A percentile compares a stretch with the other conserved stretches of the same genome.
Conservation (phyloP, 2,888 invertebrate genomes). For the Automeris io region DNA sequence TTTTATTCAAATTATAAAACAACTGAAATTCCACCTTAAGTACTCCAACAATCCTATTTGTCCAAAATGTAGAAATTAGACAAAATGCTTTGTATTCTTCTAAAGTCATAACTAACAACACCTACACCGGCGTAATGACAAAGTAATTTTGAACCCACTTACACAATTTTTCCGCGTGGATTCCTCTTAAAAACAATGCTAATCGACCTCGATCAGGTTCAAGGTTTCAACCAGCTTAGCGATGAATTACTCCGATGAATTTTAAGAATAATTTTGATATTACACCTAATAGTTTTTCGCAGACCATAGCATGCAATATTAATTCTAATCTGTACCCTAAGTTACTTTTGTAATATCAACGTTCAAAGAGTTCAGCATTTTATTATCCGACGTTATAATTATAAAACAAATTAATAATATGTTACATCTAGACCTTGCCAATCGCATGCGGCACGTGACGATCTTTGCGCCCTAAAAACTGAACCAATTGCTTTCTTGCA, state of each 20-base stretch:
- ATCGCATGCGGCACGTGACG: conserved; percentile 25
- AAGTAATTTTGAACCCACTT: conserved; percentile 13
- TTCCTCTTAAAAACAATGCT: conserved; percentile 8
- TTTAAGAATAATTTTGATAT: too few species aligned
- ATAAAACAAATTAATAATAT: conserved; percentile 9
- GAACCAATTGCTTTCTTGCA: conserved; percentile 28
- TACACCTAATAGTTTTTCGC: too few species aligned
- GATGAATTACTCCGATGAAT: too few species aligned
- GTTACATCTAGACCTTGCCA: background rate
- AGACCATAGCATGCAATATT: too few species aligned
- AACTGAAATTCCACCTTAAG: too few species aligned
- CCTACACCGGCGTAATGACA: conserved; percentile 10
- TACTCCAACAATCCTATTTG: too few species aligned
- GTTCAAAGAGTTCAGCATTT: background rate
- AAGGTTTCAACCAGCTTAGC: conserved; percentile 10
- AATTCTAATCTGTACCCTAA: too few species aligned
- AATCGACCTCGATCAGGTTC: conserved; percentile 14
- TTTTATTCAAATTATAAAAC: too few species aligned
- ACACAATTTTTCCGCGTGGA: conserved; percentile 15
- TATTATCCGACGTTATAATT: conserved; percentile 24
- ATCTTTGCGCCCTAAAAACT: conserved; percentile 49
- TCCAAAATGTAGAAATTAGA: too few species aligned
- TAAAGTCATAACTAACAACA: too few species aligned
- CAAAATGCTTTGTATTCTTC: too few species aligned
- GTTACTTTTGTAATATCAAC: background rate